A percentile compares a stretch with the other conserved stretches of the same genome.
These are phyloP conservation scores for Bruchidius siliquastri DNA, from an alignment of 2,888 invertebrate species.

Conservation along the genomic window DNA sequence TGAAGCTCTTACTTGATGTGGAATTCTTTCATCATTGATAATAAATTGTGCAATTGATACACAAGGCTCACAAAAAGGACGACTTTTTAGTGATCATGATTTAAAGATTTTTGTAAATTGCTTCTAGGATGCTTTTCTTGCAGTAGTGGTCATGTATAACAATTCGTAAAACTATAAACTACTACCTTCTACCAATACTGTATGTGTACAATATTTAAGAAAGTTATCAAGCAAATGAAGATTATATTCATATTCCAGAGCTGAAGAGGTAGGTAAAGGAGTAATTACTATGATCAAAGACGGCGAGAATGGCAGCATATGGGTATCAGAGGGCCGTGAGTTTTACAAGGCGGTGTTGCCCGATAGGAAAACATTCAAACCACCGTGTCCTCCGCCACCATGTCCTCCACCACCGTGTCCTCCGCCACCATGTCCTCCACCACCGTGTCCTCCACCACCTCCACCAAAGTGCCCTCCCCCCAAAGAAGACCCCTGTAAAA, in stretches of 20 bases:
- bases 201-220: too few relatives aligned
- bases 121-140: too few relatives aligned
- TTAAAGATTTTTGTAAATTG: too few relatives aligned
- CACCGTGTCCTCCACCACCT: slow-evolving; percentile 3
- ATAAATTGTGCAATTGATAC: too few relatives aligned
- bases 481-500: slow-evolving; percentile 17
- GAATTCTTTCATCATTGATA: too few relatives aligned
- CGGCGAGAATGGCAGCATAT: slow-evolving; percentile 51
- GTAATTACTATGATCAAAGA: slow-evolving; percentile 40
- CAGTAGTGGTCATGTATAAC: too few relatives aligned
- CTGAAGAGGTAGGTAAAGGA: slow-evolving; percentile 38
- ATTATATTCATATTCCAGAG: slow-evolving; percentile 14
- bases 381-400: slow-evolving; percentile 1
- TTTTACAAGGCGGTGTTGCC: slow-evolving; percentile 35
- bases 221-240: too few relatives aligned
- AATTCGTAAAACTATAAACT: too few relatives aligned
- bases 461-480: slow-evolving; percentile 18
- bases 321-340: slow-evolving; percentile 48
- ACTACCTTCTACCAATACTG: too few relatives aligned
- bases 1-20: too few relatives aligned
- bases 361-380: slow-evolving; percentile 24
- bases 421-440: slow-evolving; percentile 4
- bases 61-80: too few relatives aligned
- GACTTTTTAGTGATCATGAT: too few relatives aligned
- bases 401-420: slow-evolving; percentile 6